Percentiles rank a stretch among this genome's conserved stretches.
phyloP scores from a whole-genome alignment of 2,888 invertebrate genomes.

The Eristalis arbustorum region DNA sequence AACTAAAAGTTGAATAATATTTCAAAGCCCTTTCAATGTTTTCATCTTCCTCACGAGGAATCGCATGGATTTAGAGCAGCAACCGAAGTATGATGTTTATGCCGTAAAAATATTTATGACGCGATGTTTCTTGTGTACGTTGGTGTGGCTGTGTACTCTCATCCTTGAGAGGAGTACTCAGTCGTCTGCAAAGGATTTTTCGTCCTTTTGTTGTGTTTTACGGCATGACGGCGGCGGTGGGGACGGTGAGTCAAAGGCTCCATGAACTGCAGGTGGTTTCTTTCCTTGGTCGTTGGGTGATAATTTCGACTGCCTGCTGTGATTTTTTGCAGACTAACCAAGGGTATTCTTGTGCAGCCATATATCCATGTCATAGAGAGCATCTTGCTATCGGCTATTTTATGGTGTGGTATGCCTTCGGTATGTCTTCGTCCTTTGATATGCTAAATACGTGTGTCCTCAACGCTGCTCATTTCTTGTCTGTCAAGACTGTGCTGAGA shows the following conservation, averaged over 20 bases:
- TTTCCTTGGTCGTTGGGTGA: constrained; percentile 30
- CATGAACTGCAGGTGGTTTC: constrained; percentile 62
- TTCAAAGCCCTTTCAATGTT: constrained; percentile 28
- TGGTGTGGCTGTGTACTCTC: constrained; percentile 9
- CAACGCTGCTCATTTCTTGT: constrained; percentile 48
- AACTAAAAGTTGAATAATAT: constrained; percentile 64
- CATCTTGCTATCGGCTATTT: constrained; percentile 41
- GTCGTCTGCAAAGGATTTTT: constrained; percentile 43
- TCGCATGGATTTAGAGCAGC: not conserved
- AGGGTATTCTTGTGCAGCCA: constrained; percentile 1
- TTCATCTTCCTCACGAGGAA: not conserved
- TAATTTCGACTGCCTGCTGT: constrained; percentile 57
- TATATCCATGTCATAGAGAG: constrained; percentile 1
- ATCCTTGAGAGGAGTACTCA: not conserved
- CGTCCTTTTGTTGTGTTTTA: constrained; percentile 26
- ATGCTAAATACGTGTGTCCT: constrained; percentile 50
- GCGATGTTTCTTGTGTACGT: constrained; percentile 1
- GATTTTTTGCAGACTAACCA: constrained; percentile 31
- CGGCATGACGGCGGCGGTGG: not conserved
- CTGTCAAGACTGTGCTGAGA: not conserved
- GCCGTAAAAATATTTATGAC: constrained; percentile 67
- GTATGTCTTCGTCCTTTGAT: constrained; percentile 57
- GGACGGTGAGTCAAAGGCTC: constrained; percentile 37
- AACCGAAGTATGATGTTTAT: constrained; percentile 50
- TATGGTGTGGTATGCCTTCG: constrained; percentile 7